A percentile compares a stretch with the other conserved stretches of the same genome.
Evolutionary conservation across 2,113 vertebrate species (phyloP).

Genomic region (Tauraco erythrolophus): DNA sequence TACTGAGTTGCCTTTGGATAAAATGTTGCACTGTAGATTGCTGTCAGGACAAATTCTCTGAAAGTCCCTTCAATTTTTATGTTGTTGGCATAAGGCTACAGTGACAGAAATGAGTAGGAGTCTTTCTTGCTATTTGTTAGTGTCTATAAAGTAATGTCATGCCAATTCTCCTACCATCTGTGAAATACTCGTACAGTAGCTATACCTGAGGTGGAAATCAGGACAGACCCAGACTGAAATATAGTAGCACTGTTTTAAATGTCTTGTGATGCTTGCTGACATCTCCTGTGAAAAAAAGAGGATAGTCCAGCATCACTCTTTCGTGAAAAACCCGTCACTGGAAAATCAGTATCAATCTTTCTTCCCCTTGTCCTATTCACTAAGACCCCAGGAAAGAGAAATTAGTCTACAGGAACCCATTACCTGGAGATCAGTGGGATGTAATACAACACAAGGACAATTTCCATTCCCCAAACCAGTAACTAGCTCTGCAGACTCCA

Average conservation of each 20-base stretch:
- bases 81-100: conserved; percentile 17
- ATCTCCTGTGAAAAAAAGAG: conserved; percentile 35
- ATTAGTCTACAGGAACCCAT: conserved; percentile 38
- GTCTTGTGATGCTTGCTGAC: conserved; percentile 50
- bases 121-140: conserved; percentile 23
- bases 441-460: neutral
- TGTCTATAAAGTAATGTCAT: neutral
- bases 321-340: conserved; percentile 15
- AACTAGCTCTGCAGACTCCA: neutral
- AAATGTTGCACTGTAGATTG: conserved; percentile 37
- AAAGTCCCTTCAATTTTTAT: conserved; percentile 39
- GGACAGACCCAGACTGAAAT: conserved; percentile 22
- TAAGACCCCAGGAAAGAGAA: conserved; percentile 47
- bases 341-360: conserved; percentile 68
- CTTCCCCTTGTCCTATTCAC: conserved; percentile 47
- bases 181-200: neutral
- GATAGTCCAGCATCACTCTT: conserved; percentile 41
- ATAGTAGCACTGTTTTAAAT: conserved; percentile 55
- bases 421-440: conserved; percentile 17
- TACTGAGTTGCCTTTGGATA: conserved; percentile 49
- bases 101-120: conserved; percentile 36
- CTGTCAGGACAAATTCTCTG: conserved; percentile 55
- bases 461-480: neutral
- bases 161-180: neutral
- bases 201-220: neutral